phyloP scores from a whole-genome alignment of 2,113 vertebrate genomes.

The Anarrhichthys ocellatus region DNA sequence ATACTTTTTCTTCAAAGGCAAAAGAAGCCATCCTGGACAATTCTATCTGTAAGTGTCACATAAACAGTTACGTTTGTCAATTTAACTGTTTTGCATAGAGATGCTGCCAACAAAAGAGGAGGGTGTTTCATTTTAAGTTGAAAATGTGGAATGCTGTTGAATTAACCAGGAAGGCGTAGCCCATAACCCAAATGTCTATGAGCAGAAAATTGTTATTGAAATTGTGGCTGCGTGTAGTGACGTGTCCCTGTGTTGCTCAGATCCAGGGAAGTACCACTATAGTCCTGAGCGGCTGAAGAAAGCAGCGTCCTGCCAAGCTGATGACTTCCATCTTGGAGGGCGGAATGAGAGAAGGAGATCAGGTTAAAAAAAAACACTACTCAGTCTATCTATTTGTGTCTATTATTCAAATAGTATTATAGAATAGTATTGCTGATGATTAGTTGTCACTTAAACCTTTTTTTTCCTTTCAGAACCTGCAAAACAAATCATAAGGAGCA shows the following conservation, averaged over 20 bases:
- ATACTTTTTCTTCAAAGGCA: conserved; percentile 81
- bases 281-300: conserved; percentile 92
- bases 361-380: conserved; percentile 79
- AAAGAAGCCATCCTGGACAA: conserved; percentile 94
- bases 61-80: conserved; percentile 1
- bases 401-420: not conserved
- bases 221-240: conserved; percentile 21
- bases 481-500: conserved; percentile 82
- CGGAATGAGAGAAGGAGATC: conserved; percentile 89
- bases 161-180: conserved; percentile 17
- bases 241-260: conserved; percentile 57
- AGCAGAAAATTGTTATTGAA: conserved; percentile 39
- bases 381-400: not conserved
- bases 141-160: conserved; percentile 26
- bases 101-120: conserved; percentile 29
- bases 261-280: conserved; percentile 86
- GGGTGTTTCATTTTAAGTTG: conserved; percentile 22
- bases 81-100: conserved; percentile 40
- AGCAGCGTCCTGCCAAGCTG: conserved; percentile 81
- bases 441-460: not conserved
- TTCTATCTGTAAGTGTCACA: conserved; percentile 88
- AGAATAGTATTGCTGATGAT: not conserved
- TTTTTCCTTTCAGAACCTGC: conserved; percentile 84
- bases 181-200: conserved; percentile 8
- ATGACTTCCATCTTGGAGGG: conserved; percentile 70